Percentiles rank a stretch among this genome's conserved stretches.
phyloP scores from a whole-genome alignment of 2,113 vertebrate genomes.

The Promerops cafer region DNA sequence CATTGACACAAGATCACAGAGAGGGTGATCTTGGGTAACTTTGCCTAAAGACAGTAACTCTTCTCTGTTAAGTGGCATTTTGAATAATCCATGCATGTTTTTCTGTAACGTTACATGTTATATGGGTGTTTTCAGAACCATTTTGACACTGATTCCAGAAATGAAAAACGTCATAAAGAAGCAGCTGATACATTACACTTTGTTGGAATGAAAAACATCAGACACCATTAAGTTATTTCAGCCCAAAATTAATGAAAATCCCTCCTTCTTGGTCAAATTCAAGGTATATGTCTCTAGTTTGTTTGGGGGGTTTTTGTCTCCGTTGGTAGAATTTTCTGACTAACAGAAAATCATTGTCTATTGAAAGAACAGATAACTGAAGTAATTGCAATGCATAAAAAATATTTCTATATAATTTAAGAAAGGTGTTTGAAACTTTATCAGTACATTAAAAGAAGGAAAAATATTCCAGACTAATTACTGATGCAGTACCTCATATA shows the following conservation, averaged over 20 bases:
- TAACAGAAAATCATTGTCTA: neutral
- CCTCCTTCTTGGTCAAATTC: neutral
- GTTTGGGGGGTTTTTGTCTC: fast-evolving
- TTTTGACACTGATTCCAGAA: neutral
- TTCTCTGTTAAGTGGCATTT: neutral
- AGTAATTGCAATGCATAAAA: neutral
- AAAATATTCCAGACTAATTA: neutral
- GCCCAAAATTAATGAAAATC: neutral
- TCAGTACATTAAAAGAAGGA: neutral
- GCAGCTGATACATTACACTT: neutral
- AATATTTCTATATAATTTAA: neutral
- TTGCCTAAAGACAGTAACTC: neutral
- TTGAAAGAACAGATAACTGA: neutral
- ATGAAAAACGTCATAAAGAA: neutral
- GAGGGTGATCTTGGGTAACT: neutral
- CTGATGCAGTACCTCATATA: neutral
- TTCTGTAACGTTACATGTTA: neutral
- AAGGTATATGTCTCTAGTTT: neutral
- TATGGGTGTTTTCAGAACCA: neutral
- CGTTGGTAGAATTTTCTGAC: neutral
- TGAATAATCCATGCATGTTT: neutral
- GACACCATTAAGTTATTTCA: neutral
- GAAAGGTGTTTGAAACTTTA: neutral
- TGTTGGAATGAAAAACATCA: neutral
- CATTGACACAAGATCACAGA: neutral